Evolutionary conservation across 1,140 invertebrate genomes (phyloP), one percentile per base, ranked within the genome.

Genomic region (Drosophila pseudoobscura): DNA sequence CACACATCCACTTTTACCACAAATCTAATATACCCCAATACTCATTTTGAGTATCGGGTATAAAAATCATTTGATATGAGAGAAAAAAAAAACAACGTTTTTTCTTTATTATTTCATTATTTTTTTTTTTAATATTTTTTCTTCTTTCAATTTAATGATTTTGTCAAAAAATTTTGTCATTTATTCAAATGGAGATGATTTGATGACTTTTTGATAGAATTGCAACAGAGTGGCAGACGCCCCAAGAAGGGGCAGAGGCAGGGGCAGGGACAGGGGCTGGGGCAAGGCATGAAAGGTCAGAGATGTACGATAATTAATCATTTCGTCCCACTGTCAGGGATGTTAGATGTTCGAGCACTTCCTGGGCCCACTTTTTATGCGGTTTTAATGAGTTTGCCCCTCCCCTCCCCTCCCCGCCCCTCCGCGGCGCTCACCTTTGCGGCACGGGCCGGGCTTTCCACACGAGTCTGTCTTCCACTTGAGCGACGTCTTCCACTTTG

Each of bases 401-500:
- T 17, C 9, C 11, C 24, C 20, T n/a, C 26, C 22, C 39, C 35
- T 20, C 24, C 24, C 22, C 22, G 1, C 1, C 22, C 24, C 24
- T 3, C 24, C 24, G 17, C 17, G 20, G 6, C 17, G 35, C 26
- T n/a, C 26, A 45, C 41, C 50, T 39, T 24, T 56, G 2, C 35
- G 65, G 51, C 65, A 69, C 65, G 65, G 64, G 65, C 35, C 4
- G 11, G 3, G 11, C 20, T 69, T 69, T 69, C 64, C 65, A 69
- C 65, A 68, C 35, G 63, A 50, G 65, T 69, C 63, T 4, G 54
- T 35, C 31, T 69, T 69, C 65, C 65, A 69, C 80, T 85, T 74
- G 80, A 80, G 79, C 71, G 68, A 62, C 55, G 75, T 60, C 56
- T 64, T 78, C 56, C 56, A 75, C 83, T 83, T 88, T 88, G 84